Percentiles rank a stretch among this genome's conserved stretches.
phyloP scores from a whole-genome alignment of 2,888 invertebrate species.

The Laspeyria flexula region DNA sequence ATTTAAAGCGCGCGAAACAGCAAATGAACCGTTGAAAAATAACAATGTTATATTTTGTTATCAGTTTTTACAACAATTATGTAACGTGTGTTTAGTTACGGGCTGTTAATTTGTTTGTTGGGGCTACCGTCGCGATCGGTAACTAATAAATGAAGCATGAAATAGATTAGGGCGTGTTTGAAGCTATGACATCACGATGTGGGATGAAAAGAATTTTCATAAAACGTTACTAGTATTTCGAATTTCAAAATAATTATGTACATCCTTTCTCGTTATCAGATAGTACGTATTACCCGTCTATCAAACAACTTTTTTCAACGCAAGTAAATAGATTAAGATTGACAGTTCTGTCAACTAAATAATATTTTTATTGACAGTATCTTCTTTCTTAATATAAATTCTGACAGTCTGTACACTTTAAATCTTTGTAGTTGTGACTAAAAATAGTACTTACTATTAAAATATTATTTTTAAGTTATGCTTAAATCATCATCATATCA shows the following conservation, averaged over 20 bases:
- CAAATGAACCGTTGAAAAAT: conserved; percentile 80
- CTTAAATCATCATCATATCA: no score
- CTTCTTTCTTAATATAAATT: no score
- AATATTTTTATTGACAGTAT: no score
- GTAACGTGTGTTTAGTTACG: conserved; percentile 68
- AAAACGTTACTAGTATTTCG: background rate
- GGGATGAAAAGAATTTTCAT: background rate
- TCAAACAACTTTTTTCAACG: no score
- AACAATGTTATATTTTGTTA: conserved; percentile 68
- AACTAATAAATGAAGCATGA: conserved; percentile 52
- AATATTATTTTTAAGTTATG: no score
- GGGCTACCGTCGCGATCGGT: conserved; percentile 45
- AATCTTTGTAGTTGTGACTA: no score
- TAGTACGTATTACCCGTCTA: no score
- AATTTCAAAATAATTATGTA: background rate
- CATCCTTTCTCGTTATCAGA: no score
- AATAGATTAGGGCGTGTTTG: conserved; percentile 47
- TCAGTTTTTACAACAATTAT: conserved; percentile 61
- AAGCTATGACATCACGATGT: conserved; percentile 24
- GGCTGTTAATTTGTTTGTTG: conserved; percentile 66
- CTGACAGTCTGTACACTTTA: no score
- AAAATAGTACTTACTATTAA: no score
- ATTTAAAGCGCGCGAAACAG: conserved; percentile 62
- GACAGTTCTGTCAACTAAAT: no score
- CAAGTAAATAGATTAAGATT: no score